phyloP scores from a whole-genome alignment of 2,888 invertebrate species.

The Coecobrya sp. region DNA sequence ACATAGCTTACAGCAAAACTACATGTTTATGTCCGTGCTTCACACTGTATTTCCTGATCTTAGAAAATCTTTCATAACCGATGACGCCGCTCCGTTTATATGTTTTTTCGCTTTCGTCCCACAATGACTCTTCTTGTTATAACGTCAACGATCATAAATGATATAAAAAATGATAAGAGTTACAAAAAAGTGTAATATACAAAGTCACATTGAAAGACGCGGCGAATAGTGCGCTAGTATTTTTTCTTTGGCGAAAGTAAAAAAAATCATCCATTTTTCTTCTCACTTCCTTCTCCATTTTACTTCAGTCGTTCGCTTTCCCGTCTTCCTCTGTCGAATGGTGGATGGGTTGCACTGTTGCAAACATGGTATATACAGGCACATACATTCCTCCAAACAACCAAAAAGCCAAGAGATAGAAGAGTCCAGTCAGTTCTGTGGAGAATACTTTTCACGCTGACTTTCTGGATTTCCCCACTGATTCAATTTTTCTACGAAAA shows the following conservation, averaged over 20 bases:
- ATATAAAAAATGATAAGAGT: conserved; percentile 72
- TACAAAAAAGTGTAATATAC: conserved; percentile 45
- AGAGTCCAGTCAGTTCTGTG: neutral
- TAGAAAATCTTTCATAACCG: neutral
- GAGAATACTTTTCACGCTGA: conserved; percentile 69
- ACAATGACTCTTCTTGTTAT: conserved; percentile 17
- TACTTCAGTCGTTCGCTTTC: neutral
- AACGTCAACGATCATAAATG: conserved; percentile 66
- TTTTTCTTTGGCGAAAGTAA: neutral
- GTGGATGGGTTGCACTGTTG: neutral
- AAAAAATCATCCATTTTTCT: conserved; percentile 21
- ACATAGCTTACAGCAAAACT: neutral
- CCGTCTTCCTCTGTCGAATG: neutral
- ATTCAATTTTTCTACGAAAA: conserved; percentile 39
- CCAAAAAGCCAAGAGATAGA: conserved; percentile 1
- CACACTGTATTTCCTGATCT: neutral
- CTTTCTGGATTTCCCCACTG: conserved; percentile 76
- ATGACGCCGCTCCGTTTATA: neutral
- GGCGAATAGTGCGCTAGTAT: neutral
- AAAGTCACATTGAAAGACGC: conserved; percentile 56
- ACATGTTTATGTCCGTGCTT: neutral
- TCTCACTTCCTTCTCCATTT: neutral
- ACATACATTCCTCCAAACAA: neutral
- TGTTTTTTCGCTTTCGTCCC: neutral
- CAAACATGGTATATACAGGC: neutral